Evolutionary conservation across 2,888 invertebrate genomes (phyloP), one percentile per base, ranked within the genome.

Genomic region (Toxonevra muliebris): DNA sequence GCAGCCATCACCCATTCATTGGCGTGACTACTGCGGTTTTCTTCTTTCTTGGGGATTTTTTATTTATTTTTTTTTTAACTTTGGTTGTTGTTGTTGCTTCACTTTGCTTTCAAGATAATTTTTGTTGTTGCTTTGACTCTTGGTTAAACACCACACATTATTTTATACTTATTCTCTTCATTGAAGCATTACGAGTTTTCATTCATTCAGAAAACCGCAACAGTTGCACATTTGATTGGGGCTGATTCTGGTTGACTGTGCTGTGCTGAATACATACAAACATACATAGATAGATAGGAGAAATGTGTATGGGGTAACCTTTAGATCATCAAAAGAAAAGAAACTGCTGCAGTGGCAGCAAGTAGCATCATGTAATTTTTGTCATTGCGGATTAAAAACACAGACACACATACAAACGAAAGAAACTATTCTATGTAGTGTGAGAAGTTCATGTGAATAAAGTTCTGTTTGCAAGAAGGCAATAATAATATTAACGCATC

Each of bases 141-240:
- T n/a, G n/a, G n/a, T n/a, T n/a, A n/a, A 7, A 30, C 3, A 7
- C 30, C 2, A 4, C 7, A 30, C 30, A 30, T 30, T 30, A 30
- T 30, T 30, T 7, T 30, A 7, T 30, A 30, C 30, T 30, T 30
- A 30, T 66, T 66, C 61, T 58, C 65, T 65, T 69, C 65, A 69
- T 69, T 69, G 62, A 69, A 69, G 69, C 69, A 58, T 20, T 58
- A 58, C 55, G 53, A 65, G 40, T 50, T 62, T 65, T 69, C 69
- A 65, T 69, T 69, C 69, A 69, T 69, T 59, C 58, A 69, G 65
- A 69, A 69, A 69, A 69, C 69, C 69, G 65, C 62, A 69, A 53
- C 50, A 30, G 30, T 15, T n/a, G 60, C 54, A 41, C 13, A 45
- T 43, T 40, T 41, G 54, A 19, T 61, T 17, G 40, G 15, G 30